These are phyloP conservation scores for Caranx ignobilis DNA, from an alignment of 2,113 vertebrate species.

Conservation along the genomic window DNA sequence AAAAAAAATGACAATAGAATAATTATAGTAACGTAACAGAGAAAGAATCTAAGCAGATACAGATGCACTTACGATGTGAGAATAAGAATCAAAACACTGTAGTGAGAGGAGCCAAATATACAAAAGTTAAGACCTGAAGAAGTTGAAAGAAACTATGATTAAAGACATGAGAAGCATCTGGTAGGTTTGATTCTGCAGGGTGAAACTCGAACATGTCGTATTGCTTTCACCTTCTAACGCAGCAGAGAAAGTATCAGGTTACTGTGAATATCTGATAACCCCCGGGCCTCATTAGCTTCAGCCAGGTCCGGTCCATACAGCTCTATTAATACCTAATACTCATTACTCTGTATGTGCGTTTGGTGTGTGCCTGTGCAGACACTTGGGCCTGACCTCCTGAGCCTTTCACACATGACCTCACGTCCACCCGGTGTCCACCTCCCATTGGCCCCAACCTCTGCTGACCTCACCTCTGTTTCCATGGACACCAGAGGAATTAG, in stretches of 20 bases:
- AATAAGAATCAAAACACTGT: neutral
- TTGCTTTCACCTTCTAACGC: conserved; percentile 23
- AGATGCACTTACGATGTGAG: neutral
- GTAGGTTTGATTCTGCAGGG: conserved; percentile 28
- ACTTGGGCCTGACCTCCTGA: conserved; percentile 49
- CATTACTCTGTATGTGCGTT: conserved; percentile 45
- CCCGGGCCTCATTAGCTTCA: conserved; percentile 72
- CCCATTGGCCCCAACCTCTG: conserved; percentile 60
- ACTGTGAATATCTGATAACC: conserved; percentile 74
- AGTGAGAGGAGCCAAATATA: neutral
- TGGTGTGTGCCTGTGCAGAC: conserved; percentile 27
- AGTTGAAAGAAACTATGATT: neutral
- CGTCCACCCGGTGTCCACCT: conserved; percentile 32
- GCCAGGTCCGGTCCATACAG: conserved; percentile 48
- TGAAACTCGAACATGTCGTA: conserved; percentile 25
- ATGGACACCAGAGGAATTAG: conserved; percentile 61
- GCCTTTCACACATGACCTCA: conserved; percentile 68
- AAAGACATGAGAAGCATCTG: neutral
- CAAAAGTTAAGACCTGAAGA: neutral
- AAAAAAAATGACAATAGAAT: too few species aligned
- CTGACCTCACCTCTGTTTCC: conserved; percentile 70
- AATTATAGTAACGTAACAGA: neutral
- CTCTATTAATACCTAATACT: conserved; percentile 66
- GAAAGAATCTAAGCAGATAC: neutral
- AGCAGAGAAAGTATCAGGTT: conserved; percentile 42